phyloP scores from a whole-genome alignment of 92 coral and sea anemone species.

The Muricea muricata region DNA sequence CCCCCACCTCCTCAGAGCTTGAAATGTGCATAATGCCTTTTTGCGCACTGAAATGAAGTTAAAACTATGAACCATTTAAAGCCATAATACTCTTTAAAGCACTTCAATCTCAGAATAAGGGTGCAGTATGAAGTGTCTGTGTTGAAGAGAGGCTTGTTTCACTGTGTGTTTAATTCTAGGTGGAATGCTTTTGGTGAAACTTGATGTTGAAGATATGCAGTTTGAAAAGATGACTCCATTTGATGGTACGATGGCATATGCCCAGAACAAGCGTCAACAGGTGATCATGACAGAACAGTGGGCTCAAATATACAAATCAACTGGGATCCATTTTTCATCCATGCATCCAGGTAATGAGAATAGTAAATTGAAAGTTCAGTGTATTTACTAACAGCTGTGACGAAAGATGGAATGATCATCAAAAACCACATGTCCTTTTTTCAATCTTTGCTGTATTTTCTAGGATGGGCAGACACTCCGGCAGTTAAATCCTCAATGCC shows the following conservation, averaged over 20 bases:
- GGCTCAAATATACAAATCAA: slow-evolving; percentile 74
- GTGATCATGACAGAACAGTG: slow-evolving; percentile 89
- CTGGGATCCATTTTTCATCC: slow-evolving; percentile 82
- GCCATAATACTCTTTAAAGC: too few species aligned
- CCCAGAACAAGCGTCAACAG: slow-evolving; percentile 96
- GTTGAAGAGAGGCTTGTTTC: too few species aligned
- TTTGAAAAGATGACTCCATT: slow-evolving; percentile 84
- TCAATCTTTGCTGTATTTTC: background rate
- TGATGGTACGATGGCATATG: slow-evolving; percentile 94
- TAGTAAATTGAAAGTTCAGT: too few species aligned
- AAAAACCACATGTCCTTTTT: too few species aligned
- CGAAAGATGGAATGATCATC: too few species aligned
- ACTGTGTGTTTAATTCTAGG: slow-evolving; percentile 66
- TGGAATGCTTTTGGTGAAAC: slow-evolving; percentile 85
- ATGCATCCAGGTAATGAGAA: slow-evolving; percentile 94
- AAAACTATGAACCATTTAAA: too few species aligned
- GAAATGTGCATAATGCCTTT: too few species aligned
- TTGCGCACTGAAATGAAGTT: too few species aligned
- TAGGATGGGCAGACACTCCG: slow-evolving; percentile 99
- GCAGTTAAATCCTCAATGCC: slow-evolving; percentile 91
- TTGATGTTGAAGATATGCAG: slow-evolving; percentile 82
- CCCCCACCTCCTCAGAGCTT: too few species aligned
- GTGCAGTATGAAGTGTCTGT: too few species aligned
- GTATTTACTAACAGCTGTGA: too few species aligned
- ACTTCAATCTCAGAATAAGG: too few species aligned